Evolutionary conservation across 2,797 vertebrate genomes (phyloP), one percentile per base, ranked within the genome.

Genomic region (Astyanax mexicanus): DNA sequence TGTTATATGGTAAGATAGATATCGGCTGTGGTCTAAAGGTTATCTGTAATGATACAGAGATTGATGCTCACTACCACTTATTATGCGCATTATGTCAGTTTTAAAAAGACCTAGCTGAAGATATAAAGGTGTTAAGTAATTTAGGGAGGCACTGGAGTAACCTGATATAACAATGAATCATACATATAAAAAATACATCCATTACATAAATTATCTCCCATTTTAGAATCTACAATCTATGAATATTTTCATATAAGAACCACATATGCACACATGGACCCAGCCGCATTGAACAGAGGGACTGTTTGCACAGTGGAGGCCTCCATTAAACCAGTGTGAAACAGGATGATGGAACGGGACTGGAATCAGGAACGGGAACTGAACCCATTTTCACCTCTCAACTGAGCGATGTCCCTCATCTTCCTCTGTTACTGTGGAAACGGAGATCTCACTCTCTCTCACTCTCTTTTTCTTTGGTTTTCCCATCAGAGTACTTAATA

Each of bases 401-500:
- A 52, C 12, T 40, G 4, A 17, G 25, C 23, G 11, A 70, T n/a
- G 35, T 71, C 54, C 66, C 9, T 74, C 71, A 37, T 57, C 42
- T 52, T 44, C 13, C n/a, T 23, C 55, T 32, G 67, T 47, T 78
- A 51, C 67, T 77, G 76, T 81, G 40, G 70, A 74, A 77, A 62
- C 73, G 1, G 51, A 58, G 27, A 15, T 32, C 29, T 57, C 29
- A 54, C n/a, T n/a, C n/a, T n/a, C n/a, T n/a, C n/a, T n/a, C n/a
- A n/a, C n/a, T n/a, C n/a, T n/a, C n/a, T n/a, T n/a, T n/a, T n/a
- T n/a, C 17, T 32, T 60, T 49, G 69, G 54, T 49, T 77, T n/a
- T 47, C 37, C 40, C 68, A 61, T 82, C 77, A 55, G 12, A 37
- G 65, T 66, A 73, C 69, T 88, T 89, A 81, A 84, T 86, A 87